phyloP scores from a whole-genome alignment of 1,140 invertebrate species.

The Ceratoteleas bidentatus region DNA sequence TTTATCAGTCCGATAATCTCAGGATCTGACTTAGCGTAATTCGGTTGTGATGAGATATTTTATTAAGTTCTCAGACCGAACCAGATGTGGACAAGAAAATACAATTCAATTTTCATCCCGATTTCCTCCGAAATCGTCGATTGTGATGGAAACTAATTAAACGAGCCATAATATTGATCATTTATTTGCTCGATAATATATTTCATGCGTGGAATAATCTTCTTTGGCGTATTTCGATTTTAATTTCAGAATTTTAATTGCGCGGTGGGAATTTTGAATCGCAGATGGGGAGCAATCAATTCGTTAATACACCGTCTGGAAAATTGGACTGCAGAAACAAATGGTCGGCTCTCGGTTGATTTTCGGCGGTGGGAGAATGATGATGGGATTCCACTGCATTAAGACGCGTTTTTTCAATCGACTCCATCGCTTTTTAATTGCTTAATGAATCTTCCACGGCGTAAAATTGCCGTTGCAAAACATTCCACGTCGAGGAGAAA shows the following conservation, averaged over 20 bases:
- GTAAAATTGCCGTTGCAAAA: not conserved
- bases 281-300: slow-evolving; percentile 10
- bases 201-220: too few species aligned
- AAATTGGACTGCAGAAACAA: slow-evolving; percentile 18
- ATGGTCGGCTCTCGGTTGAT: slow-evolving; percentile 6
- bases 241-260: slow-evolving; percentile 12
- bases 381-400: slow-evolving; percentile 11
- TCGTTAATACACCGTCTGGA: slow-evolving; percentile 11
- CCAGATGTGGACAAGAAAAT: too few species aligned
- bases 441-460: not conserved
- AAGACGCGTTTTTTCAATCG: slow-evolving; percentile 4
- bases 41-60: too few species aligned
- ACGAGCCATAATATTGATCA: too few species aligned
- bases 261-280: slow-evolving; percentile 7
- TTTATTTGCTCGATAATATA: too few species aligned
- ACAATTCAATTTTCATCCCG: too few species aligned
- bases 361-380: slow-evolving; percentile 1
- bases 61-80: too few species aligned
- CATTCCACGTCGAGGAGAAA: too few species aligned
- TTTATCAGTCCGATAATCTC: too few species aligned
- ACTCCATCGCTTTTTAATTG: not conserved
- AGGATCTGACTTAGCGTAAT: too few species aligned
- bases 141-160: too few species aligned
- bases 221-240: not conserved
- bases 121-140: too few species aligned